Conservation (phyloP, 1,140 invertebrate species). For the Diachasma alloeum region DNA sequence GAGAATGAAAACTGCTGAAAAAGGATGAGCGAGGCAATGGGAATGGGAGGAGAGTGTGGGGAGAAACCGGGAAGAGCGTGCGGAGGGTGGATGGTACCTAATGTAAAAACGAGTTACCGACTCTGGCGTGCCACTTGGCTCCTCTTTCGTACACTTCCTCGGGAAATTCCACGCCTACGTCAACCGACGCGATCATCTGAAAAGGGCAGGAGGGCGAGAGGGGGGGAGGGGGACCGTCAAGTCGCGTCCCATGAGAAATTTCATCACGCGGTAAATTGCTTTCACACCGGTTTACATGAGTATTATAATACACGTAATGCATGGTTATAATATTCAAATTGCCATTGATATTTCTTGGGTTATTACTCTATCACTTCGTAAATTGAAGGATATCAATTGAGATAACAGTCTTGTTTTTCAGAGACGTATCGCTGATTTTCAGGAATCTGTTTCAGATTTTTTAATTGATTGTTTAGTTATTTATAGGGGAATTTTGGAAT, state of each 20-base stretch:
- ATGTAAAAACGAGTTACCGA: slow-evolving; percentile 23
- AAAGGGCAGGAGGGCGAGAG: neutral
- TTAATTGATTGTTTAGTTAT: too few relatives aligned
- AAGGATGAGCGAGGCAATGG: neutral
- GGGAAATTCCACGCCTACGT: neutral
- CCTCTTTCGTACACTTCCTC: neutral
- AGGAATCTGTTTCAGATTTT: too few relatives aligned
- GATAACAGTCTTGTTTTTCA: too few relatives aligned
- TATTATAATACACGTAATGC: neutral
- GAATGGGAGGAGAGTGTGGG: neutral
- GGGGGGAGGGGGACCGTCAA: neutral
- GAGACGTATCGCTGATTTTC: too few relatives aligned
- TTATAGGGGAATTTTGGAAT: too few relatives aligned
- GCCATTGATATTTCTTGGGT: neutral
- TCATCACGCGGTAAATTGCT: neutral
- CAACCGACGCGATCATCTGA: neutral
- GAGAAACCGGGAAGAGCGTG: too few relatives aligned
- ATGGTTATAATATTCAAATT: neutral
- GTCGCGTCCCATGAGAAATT: neutral
- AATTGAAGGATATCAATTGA: neutral
- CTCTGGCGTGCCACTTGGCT: slow-evolving; percentile 21
- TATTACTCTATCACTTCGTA: neutral
- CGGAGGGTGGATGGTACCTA: neutral
- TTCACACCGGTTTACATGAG: neutral
- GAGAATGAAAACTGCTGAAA: slow-evolving; percentile 13